phyloP scores from a whole-genome alignment of 2,113 vertebrate species.

The Diadophis punctatus region DNA sequence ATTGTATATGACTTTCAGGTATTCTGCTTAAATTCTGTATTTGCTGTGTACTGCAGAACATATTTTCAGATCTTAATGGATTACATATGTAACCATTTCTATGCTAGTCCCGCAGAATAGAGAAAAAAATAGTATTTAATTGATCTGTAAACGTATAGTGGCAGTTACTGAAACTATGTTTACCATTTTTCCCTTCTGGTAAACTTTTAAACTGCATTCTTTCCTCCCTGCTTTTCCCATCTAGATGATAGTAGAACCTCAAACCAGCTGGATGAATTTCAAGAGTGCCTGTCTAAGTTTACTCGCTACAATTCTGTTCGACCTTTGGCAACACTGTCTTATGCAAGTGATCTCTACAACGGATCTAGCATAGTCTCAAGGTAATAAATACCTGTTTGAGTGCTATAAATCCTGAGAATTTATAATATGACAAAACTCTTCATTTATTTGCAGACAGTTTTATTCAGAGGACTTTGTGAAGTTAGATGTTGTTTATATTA shows the following conservation, averaged over 20 bases:
- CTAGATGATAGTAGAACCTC: constrained; percentile 91
- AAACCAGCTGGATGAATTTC: constrained; percentile 97
- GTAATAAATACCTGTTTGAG: constrained; percentile 62
- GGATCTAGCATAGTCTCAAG: constrained; percentile 99
- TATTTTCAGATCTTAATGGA: constrained; percentile 9
- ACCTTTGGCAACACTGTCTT: constrained; percentile 92
- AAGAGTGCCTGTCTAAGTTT: constrained; percentile 97
- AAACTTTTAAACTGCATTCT: not conserved
- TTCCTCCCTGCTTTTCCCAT: not conserved
- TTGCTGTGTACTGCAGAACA: not conserved
- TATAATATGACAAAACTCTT: not conserved
- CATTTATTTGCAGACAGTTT: not conserved
- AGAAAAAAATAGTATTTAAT: not conserved
- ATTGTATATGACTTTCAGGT: not conserved
- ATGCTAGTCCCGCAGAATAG: not conserved
- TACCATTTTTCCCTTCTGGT: not conserved
- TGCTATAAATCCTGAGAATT: not conserved
- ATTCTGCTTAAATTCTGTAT: constrained; percentile 24
- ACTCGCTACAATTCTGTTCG: constrained; percentile 96
- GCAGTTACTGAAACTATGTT: not conserved
- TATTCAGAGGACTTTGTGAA: not conserved
- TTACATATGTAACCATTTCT: not conserved
- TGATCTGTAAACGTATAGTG: not conserved
- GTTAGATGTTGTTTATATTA: not conserved
- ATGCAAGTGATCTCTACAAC: constrained; percentile 97